Base-by-base conservation (phyloP, 2,113 vertebrate genomes). In the Nymphicus hollandicus region DNA sequence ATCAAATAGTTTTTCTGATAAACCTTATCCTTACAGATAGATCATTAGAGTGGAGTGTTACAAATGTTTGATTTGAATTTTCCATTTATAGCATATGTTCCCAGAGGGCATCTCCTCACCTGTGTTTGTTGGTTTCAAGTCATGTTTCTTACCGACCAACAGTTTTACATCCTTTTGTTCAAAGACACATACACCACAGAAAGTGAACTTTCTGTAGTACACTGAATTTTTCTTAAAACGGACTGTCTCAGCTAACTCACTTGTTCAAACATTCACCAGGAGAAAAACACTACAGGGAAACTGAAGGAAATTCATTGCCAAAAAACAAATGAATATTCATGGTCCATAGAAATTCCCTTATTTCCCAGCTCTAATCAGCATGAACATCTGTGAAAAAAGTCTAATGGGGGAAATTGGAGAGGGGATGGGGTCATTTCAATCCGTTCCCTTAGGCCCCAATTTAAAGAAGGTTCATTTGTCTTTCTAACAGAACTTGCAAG, bases 311-410 rank as follows among this genome's bases (percentile, higher is more conserved):
- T 86, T 86, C 86, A 84, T 47, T 84, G 88, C 82, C 86, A 83
- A 95, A 95, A 96, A 91, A 13, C 63, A 91, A 94, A 95, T 95
- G 95, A 96, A 97, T 94, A 95, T 94, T 96, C 96, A 95, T 84
- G 61, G 96, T 81, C 65, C 69, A 79, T 47, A 92, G 89, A 96
- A 96, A 96, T 84, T 79, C 65, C 56, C 79, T 88, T 88, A 92
- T 92, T 86, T 94, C 77, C 88, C 93, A 96, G 52, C 69, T 94
- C 83, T 94, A 92, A 96, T 94, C 92, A 93, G 76, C 80, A 86
- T 8, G 64, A 97, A 94, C 93, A 96, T 93, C 93, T 96, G 93
- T 74, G 90, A 64, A 94, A 91, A 88, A 93, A 70, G 47, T 87
- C 90, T 93, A 92, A 94, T 61, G 65, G 95, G 83, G 86, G 43